Base-by-base conservation (phyloP, 2,797 vertebrate species). In the Paratrypauchen microcephalus region DNA sequence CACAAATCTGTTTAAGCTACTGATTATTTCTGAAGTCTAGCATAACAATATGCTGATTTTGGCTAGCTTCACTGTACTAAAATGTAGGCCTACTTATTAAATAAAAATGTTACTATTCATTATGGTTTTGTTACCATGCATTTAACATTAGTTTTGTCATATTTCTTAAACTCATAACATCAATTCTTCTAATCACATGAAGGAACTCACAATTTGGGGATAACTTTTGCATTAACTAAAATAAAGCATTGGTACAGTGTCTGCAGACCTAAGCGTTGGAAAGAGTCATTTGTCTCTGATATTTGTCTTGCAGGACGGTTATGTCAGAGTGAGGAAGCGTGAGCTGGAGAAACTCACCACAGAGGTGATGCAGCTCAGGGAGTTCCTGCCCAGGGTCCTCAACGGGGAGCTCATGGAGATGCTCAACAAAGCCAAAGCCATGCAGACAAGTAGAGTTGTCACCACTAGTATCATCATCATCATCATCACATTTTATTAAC, bases 301-400 rank as follows among this genome's bases (percentile, higher is more conserved):
- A 4, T 47, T 58, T 79, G 39, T 57, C 39, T 73, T 64, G 28
- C 66, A 93, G 92, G 89, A 86, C 23, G 64, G 92, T 28, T 97
- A 95, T 36, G 93, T 98, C 36, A 84, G 78, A 80, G 90, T 98
- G 57, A 92, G 86, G 69, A 96, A 92, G 83, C 91, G 89, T 75
- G 95, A 97, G 76, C 80, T 98, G 69, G 97, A 98, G 58, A 95
- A 90, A 62, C 78, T 99, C 73, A 96, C 93, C 5, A 97, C 96
- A 0, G 96, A 99, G 85, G 95, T 98, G 68, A 97, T 98, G 96
- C 97, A 98, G 67, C 88, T 98, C 57, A 90, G 92, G 58, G 96
- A 98, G 76, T 95, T 97, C 85, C 86, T 98, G 76, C 97, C 97
- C 52, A 88, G 83, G 80, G 92, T 97, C 4, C 76, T 98, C 8